Percentiles rank a stretch among this genome's conserved stretches.
phyloP scores from a whole-genome alignment of 2,113 vertebrate species.

The Albula glossodonta region DNA sequence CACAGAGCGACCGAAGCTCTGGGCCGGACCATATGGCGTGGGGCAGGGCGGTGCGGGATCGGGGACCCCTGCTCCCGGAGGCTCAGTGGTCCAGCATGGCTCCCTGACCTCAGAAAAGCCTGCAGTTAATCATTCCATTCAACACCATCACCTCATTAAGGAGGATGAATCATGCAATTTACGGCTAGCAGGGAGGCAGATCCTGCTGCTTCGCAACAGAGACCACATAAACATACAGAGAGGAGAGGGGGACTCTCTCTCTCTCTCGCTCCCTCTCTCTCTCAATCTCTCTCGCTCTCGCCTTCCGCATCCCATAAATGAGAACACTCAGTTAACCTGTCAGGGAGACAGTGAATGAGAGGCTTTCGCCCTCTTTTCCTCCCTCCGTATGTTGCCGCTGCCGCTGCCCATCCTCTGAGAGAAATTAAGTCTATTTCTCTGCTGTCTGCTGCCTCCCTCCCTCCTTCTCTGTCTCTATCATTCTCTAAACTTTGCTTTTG shows the following conservation, averaged over 20 bases:
- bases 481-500: neutral
- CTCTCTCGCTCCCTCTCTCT: conserved; percentile 10
- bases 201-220: neutral
- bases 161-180: neutral
- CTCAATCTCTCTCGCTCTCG: conserved; percentile 16
- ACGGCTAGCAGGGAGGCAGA: neutral
- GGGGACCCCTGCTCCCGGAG: no score
- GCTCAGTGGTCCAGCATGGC: neutral
- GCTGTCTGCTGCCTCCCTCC: neutral
- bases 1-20: neutral
- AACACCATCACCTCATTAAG: neutral
- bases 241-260: no score
- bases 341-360: neutral
- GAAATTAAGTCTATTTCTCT: neutral
- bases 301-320: conserved; percentile 21
- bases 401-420: neutral
- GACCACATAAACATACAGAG: neutral
- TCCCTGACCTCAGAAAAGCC: neutral
- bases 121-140: neutral
- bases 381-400: neutral
- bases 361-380: conserved; percentile 1
- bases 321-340: neutral
- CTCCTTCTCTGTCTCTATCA: neutral
- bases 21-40: no score
- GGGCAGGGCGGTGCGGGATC: neutral